Evolutionary conservation across 2,797 vertebrate genomes (phyloP).

Genomic region (Ciconia nigra): DNA sequence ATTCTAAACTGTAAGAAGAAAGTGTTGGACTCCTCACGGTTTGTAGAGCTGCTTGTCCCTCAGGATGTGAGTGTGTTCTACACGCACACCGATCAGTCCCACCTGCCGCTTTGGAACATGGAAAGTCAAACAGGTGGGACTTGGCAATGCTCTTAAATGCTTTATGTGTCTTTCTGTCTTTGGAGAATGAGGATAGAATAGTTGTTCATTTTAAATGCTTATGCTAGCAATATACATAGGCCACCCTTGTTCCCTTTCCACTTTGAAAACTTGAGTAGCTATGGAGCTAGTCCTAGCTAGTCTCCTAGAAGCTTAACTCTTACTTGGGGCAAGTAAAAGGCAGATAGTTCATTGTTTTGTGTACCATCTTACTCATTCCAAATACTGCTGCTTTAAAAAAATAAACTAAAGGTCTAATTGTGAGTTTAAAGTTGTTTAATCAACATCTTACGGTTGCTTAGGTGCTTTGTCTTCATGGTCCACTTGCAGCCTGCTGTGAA

Average conservation of each 20-base stretch:
- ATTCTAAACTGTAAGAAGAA: constrained; percentile 86
- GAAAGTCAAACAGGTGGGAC: constrained; percentile 78
- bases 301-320: not conserved
- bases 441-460: not conserved
- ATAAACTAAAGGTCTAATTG: not conserved
- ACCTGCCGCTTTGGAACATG: constrained; percentile 85
- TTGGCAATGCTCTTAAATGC: not conserved
- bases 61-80: constrained; percentile 90
- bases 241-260: not conserved
- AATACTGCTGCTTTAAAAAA: not conserved
- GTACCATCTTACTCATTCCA: not conserved
- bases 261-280: not conserved
- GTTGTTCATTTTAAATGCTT: not conserved
- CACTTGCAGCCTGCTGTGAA: not conserved
- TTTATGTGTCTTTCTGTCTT: not conserved
- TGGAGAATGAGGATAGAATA: not conserved
- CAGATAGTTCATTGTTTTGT: not conserved
- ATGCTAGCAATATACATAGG: not conserved
- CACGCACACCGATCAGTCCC: constrained; percentile 80
- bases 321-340: not conserved
- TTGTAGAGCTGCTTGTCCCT: constrained; percentile 88
- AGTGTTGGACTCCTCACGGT: constrained; percentile 81
- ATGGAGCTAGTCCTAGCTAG: not conserved
- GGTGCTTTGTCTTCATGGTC: not conserved
- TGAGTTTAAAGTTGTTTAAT: not conserved